phyloP scores from a whole-genome alignment of 2,888 invertebrate genomes.

The Malachius bipustulatus region DNA sequence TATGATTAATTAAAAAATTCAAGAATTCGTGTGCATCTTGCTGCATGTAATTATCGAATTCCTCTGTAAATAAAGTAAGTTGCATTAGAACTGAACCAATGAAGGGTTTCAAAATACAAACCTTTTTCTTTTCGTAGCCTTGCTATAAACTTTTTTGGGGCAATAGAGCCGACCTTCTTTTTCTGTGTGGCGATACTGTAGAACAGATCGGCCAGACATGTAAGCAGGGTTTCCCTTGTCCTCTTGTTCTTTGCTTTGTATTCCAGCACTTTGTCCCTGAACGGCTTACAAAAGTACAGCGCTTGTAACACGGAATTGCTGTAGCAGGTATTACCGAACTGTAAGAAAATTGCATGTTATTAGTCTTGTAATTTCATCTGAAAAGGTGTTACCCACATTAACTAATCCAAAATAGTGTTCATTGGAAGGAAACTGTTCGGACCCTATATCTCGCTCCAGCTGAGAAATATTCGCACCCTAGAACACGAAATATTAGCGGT shows the following conservation, averaged over 20 bases:
- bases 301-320: conserved; percentile 99
- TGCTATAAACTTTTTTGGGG: conserved; percentile 99
- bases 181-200: conserved; percentile 99
- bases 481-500: conserved; percentile 21
- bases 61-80: conserved; percentile 53
- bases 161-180: conserved; percentile 98
- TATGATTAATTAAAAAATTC: conserved; percentile 97
- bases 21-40: conserved; percentile 99
- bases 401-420: conserved; percentile 99
- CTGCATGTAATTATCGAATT: conserved; percentile 99
- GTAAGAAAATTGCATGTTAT: conserved; percentile 28
- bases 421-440: conserved; percentile 96
- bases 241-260: conserved; percentile 94
- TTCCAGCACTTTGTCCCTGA: conserved; percentile 95
- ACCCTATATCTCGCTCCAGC: conserved; percentile 97
- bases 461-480: conserved; percentile 99
- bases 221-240: conserved; percentile 92
- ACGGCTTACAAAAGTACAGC: conserved; percentile 97
- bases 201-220: conserved; percentile 96
- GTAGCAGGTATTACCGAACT: conserved; percentile 99
- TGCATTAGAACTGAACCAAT: conserved; percentile 4
- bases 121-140: conserved; percentile 96
- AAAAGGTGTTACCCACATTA: conserved; percentile 61
- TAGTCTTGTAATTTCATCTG: background rate
- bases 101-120: conserved; percentile 28